Conservation (phyloP, 2,113 vertebrate species). For the Vidua macroura region DNA sequence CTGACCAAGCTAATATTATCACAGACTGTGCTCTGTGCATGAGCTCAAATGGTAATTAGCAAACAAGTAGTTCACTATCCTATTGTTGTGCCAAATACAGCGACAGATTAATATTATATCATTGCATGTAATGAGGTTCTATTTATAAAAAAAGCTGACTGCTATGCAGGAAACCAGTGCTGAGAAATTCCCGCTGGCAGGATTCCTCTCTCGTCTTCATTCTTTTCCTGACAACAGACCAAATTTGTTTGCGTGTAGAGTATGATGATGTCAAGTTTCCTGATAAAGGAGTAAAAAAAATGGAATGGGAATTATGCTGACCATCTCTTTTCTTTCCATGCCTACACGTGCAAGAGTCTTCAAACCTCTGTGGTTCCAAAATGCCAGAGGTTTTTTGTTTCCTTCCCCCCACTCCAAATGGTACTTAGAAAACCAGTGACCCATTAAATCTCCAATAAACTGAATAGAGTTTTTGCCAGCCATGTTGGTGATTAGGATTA, state of each 20-base stretch:
- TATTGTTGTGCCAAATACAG: not conserved
- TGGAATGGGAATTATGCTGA: not conserved
- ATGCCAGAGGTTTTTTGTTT: not conserved
- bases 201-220: not conserved
- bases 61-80: not conserved
- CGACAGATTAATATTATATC: conserved; percentile 21
- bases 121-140: conserved; percentile 10
- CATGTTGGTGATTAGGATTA: not conserved
- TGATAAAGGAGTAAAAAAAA: not conserved
- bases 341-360: not conserved
- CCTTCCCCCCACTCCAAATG: not conserved
- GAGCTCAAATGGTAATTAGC: conserved; percentile 27
- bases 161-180: not conserved
- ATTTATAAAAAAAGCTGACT: conserved; percentile 41
- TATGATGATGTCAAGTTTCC: not conserved
- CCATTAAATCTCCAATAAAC: not conserved
- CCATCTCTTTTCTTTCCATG: not conserved
- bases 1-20: conserved; percentile 41
- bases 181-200: not conserved
- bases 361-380: not conserved
- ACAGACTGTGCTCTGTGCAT: not conserved
- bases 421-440: not conserved
- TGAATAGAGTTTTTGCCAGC: not conserved
- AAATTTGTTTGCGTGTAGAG: not conserved
- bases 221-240: conserved; percentile 17